Conservation (phyloP, 1,140 invertebrate genomes). For the Metaphire vulgaris region DNA sequence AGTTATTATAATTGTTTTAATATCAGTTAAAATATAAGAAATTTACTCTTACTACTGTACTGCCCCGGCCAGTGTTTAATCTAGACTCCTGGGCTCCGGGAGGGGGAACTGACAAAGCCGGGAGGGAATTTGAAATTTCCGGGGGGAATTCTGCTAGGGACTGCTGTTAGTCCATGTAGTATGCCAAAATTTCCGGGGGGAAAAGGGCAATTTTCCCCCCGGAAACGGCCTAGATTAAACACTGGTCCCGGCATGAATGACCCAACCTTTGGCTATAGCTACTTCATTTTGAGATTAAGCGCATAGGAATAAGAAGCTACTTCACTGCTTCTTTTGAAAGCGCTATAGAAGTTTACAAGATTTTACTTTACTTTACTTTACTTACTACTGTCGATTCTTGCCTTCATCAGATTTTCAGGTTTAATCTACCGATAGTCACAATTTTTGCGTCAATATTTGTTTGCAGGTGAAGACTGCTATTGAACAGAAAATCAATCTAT, state of each 20-base stretch:
- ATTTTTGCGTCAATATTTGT: background rate
- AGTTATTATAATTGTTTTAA: background rate
- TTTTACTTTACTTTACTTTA: background rate
- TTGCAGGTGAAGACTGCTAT: background rate
- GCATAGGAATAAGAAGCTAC: background rate
- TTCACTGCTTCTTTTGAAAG: background rate
- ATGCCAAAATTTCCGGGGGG: background rate
- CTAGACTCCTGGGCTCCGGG: background rate
- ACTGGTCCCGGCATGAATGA: no score
- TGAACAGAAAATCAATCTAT: slow-evolving; percentile 12
- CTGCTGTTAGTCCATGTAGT: background rate
- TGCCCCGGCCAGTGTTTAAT: background rate
- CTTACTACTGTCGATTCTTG: background rate
- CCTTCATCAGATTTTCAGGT: background rate
- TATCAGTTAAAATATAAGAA: background rate
- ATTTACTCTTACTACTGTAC: background rate
- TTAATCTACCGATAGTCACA: background rate
- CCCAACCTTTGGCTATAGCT: no score
- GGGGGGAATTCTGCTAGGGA: background rate
- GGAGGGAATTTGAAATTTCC: background rate
- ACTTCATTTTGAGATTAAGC: no score
- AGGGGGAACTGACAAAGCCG: background rate
- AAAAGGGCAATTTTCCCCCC: no score
- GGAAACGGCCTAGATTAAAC: no score
- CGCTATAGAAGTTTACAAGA: no score